Evolutionary conservation across 2,888 invertebrate genomes (phyloP), one percentile per base, ranked within the genome.

Genomic region (Bellardia bayeri): DNA sequence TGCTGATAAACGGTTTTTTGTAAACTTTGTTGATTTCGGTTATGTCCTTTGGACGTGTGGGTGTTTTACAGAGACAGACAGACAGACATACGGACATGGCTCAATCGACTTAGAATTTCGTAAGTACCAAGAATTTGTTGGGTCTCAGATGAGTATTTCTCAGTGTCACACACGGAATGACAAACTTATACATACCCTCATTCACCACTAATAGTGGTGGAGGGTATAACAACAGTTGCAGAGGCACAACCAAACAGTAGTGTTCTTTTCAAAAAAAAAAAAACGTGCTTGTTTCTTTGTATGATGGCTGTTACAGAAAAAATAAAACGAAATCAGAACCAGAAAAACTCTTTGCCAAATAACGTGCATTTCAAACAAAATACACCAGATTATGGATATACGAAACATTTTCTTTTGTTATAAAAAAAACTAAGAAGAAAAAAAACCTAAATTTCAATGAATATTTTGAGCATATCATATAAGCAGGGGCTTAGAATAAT

Each of bases 161-260:
- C 23, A 23, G 23, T 23, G 23, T 23, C 1, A 23, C 23, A 23
- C 23, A 23, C 23, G 1, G 23, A 23, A 23, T 23, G 23, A 1
- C 23, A 23, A 23, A 23, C 23, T 23, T 23, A 23, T 23, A 23
- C 1, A 23, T 23, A 23, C 23, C 23, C 23, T 23, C 23, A 23
- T 23, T 23, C 23, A 23, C 23, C 23, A 23, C 23, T 23, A 1
- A 23, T 23, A 1, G 23, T 23, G 1, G 23, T 23, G 23, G 23
- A 23, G 23, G 23, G 23, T 23, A 23, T 23, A 23, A 23, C 23
- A 89, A 51, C 51, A 90, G 33, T 78, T 63, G 90, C 89, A 91
- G 91, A 83, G 80, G 83, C 80, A 83, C 86, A 83, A 81, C 40
- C 58, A 80, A 80, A 86, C 49, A 61, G 23, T 23, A 23, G 42